Evolutionary conservation across 2,888 invertebrate genomes (phyloP), one percentile per base, ranked within the genome.

Genomic region (Allophyes oxyacanthae): DNA sequence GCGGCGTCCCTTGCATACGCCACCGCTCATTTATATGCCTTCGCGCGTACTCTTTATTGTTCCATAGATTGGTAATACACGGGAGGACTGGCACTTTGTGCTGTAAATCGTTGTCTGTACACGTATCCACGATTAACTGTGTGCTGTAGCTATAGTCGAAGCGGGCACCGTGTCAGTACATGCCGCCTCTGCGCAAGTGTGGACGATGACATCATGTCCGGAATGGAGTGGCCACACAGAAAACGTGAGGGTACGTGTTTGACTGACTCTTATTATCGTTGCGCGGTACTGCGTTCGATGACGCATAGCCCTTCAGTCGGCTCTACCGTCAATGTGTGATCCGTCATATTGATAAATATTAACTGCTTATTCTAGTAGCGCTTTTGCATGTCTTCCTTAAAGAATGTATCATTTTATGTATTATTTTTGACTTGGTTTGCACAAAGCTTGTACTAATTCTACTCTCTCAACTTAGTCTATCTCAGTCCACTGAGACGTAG

Each of bases 21-120:
- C 87, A 85, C 84, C 82, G 85, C 88, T 91, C 88, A 92, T 94
- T 92, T 85, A 87, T 91, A 93, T 94, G 91, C 92, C 81, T 75
- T 69, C 69, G 71, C 82, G 88, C 89, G 84, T 82, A 84, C 88
- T 84, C 89, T 92, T 93, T 94, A 94, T 94, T 92, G 93, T 94
- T 92, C 90, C 89, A 91, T 91, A 90, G 92, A 90, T 92, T 82
- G 91, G 91, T 94, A 94, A 93, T 94, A 94, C 93, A 94, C 92
- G 89, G 88, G 89, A 89, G 91, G 91, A 92, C 91, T 89, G 92
- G 86, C 92, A 91, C 88, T 92, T 92, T 90, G 88, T 84, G 90
- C 91, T 93, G 92, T 94, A 94, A 94, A 92, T 90, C 89, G 91
- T 89, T 92, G 91, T 90, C 91, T 86, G 84, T 90, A 92, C 92